These are phyloP conservation scores for Heliopora coerulea DNA, from an alignment of 92 coral and sea anemone genomes.

Conservation along the genomic window DNA sequence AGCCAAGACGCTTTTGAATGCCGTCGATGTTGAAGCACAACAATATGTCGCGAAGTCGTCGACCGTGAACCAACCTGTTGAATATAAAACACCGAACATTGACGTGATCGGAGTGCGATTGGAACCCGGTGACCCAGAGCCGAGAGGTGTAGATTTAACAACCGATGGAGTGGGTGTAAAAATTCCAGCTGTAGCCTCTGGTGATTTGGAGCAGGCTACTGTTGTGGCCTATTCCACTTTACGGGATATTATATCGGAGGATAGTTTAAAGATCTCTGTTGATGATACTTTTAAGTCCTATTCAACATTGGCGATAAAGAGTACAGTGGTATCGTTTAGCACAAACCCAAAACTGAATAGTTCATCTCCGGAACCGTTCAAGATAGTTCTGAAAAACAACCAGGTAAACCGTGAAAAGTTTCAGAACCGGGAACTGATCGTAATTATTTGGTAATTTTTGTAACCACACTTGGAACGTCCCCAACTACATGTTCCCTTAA, in stretches of 20 bases:
- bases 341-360: conserved; percentile 5
- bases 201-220: neutral
- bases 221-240: conserved; percentile 13
- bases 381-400: conserved; percentile 12
- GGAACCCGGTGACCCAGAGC: neutral
- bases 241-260: conserved; percentile 22
- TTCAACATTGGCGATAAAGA: conserved; percentile 10
- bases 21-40: neutral
- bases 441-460: too few relatives aligned
- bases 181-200: neutral
- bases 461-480: too few relatives aligned
- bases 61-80: neutral
- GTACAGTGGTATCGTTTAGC: conserved; percentile 15
- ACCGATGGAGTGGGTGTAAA: neutral
- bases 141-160: neutral
- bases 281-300: conserved; percentile 3
- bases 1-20: neutral
- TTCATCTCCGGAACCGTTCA: conserved; percentile 12
- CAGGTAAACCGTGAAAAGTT: too few relatives aligned
- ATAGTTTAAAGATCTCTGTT: neutral
- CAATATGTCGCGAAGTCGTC: neutral
- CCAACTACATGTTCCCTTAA: too few relatives aligned
- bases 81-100: conserved; percentile 2
- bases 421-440: too few relatives aligned
- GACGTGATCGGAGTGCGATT: conserved; percentile 14